A percentile compares a stretch with the other conserved stretches of the same genome.
phyloP scores from a whole-genome alignment of 2,888 invertebrate genomes.

The Papilio protenor region DNA sequence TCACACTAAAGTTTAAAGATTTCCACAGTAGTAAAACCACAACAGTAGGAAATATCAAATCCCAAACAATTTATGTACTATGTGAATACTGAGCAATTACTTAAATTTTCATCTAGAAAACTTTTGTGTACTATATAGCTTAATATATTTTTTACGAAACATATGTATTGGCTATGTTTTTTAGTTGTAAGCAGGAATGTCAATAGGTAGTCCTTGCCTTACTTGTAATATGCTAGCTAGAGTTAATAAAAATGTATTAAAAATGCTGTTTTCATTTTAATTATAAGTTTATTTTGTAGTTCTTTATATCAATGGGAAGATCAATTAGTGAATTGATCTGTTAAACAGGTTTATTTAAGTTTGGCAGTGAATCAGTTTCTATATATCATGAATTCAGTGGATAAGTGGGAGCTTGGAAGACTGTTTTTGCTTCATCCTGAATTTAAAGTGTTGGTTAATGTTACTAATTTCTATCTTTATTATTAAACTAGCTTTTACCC shows the following conservation, averaged over 20 bases:
- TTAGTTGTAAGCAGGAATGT: slow-evolving; percentile 17
- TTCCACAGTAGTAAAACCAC: too few relatives aligned
- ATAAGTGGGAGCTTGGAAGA: too few relatives aligned
- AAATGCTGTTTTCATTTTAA: neutral
- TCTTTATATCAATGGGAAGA: neutral
- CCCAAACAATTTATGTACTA: neutral
- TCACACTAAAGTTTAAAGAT: too few relatives aligned
- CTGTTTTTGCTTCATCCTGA: too few relatives aligned
- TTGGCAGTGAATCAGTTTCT: too few relatives aligned
- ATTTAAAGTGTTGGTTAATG: too few relatives aligned
- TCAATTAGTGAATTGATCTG: too few relatives aligned
- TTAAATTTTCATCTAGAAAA: neutral
- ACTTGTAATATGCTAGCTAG: slow-evolving; percentile 21
- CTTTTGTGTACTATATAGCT: neutral
- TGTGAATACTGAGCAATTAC: neutral
- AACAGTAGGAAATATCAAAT: neutral
- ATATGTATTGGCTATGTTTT: neutral
- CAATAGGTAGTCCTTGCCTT: slow-evolving; percentile 5
- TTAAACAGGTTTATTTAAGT: too few relatives aligned
- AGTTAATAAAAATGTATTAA: slow-evolving; percentile 18
- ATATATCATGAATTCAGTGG: too few relatives aligned
- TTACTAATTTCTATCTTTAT: too few relatives aligned
- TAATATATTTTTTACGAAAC: neutral
- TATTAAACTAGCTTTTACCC: too few relatives aligned
- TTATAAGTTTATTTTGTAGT: neutral